Percentiles rank a stretch among this genome's conserved stretches.
These are phyloP conservation scores for Ctenopoma kingsleyae DNA, from an alignment of 2,797 vertebrate genomes.

Conservation along the genomic window DNA sequence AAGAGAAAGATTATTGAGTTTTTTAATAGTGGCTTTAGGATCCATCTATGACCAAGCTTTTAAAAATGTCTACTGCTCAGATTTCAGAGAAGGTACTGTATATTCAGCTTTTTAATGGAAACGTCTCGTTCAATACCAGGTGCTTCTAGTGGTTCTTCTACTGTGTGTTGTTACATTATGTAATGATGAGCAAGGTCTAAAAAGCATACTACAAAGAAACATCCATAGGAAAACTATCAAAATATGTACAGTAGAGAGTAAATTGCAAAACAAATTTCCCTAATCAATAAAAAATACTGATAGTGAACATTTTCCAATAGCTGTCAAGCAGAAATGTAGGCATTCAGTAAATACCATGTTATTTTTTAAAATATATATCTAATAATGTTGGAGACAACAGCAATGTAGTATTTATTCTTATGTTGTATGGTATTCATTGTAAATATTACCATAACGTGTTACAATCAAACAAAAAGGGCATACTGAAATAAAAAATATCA, in stretches of 20 bases:
- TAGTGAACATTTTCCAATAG: no score
- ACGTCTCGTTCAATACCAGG: background rate
- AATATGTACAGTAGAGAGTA: no score
- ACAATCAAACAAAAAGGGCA: no score
- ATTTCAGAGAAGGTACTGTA: conserved; percentile 30
- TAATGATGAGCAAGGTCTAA: conserved; percentile 23
- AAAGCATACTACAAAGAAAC: conserved; percentile 22
- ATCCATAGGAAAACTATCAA: background rate
- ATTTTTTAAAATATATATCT: no score
- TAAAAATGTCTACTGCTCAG: conserved; percentile 18
- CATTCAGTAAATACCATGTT: no score
- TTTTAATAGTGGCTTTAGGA: conserved; percentile 11
- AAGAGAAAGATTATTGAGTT: conserved; percentile 17
- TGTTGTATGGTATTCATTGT: background rate
- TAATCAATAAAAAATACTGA: no score
- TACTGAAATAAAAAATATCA: no score
- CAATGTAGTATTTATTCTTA: no score
- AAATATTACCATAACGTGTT: no score
- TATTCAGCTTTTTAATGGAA: conserved; percentile 27
- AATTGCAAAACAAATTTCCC: no score
- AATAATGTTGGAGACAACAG: no score
- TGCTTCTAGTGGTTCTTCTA: background rate
- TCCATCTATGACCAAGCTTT: conserved; percentile 18
- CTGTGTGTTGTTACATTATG: conserved; percentile 39
- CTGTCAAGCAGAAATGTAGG: no score